Percentiles rank a stretch among this genome's conserved stretches.
These are phyloP conservation scores for Sebastes schlegelii DNA, from an alignment of 2,113 vertebrate genomes.

Conservation along the genomic window DNA sequence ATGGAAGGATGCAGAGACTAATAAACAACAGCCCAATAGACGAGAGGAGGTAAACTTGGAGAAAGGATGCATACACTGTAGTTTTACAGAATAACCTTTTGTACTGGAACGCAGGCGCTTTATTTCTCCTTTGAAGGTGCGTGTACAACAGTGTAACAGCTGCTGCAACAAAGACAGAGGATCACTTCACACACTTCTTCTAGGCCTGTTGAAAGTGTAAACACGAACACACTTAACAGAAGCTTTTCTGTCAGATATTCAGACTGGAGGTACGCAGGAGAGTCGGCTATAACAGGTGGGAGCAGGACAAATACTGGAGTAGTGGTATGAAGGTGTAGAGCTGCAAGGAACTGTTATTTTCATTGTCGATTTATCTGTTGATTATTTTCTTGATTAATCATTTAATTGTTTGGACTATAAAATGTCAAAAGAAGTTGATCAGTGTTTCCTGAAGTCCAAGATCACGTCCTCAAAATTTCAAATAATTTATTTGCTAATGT, in stretches of 20 bases:
- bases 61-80: background rate
- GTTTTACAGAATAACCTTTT: slow-evolving; percentile 23
- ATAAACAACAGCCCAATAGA: background rate
- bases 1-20: background rate
- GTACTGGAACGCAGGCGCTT: background rate
- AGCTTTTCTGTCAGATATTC: background rate
- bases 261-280: background rate
- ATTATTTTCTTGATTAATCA: no score
- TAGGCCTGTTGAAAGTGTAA: background rate
- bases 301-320: background rate
- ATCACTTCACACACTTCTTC: background rate
- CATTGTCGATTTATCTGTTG: no score
- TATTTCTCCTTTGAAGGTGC: slow-evolving; percentile 2
- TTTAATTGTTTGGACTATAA: no score
- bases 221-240: background rate
- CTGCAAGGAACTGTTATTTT: no score
- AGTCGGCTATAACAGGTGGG: slow-evolving; percentile 2
- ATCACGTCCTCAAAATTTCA: no score
- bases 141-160: slow-evolving; percentile 4
- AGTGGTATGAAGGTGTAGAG: no score
- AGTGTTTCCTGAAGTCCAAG: no score
- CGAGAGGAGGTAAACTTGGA: background rate
- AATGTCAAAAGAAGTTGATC: no score
- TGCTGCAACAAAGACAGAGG: slow-evolving; percentile 17
- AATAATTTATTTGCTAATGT: no score